A percentile compares a stretch with the other conserved stretches of the same genome.
Conservation (phyloP, 1,140 invertebrate genomes). For the Anastrepha ludens region DNA sequence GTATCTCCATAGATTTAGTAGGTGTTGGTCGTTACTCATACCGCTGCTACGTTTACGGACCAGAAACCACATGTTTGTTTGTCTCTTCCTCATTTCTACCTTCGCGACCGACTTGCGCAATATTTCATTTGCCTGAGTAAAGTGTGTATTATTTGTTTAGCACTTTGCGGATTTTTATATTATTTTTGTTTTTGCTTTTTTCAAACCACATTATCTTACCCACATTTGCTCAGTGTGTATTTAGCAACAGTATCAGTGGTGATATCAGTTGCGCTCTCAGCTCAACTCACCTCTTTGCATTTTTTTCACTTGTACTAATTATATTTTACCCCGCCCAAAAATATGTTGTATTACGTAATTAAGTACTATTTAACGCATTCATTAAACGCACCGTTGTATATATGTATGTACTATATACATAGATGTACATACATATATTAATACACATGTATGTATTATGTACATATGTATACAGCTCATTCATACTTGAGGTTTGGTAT, state of each 20-base stretch:
- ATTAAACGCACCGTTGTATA: background rate
- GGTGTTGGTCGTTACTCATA: conserved; percentile 16
- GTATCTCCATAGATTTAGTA: background rate
- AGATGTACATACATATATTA: too few species aligned
- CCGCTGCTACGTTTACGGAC: background rate
- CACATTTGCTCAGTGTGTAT: background rate
- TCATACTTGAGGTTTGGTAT: too few species aligned
- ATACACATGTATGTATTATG: too few species aligned
- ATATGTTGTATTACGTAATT: conserved; percentile 24
- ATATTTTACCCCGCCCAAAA: conserved; percentile 25
- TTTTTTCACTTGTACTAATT: background rate
- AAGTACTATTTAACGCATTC: background rate
- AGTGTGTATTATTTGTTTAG: conserved; percentile 8
- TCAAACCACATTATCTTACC: background rate
- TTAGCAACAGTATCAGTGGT: background rate
- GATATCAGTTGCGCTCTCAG: background rate
- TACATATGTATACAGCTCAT: too few species aligned
- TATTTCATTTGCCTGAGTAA: background rate
- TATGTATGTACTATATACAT: too few species aligned
- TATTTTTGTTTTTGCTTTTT: background rate
- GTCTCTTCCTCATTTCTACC: background rate
- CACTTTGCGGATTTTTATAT: background rate
- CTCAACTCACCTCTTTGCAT: background rate
- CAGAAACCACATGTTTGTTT: background rate
- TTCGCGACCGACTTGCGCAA: background rate